Evolutionary conservation across 2,113 vertebrate genomes (phyloP), one percentile per base, ranked within the genome.

Genomic region (Pogonocichla stellata): DNA sequence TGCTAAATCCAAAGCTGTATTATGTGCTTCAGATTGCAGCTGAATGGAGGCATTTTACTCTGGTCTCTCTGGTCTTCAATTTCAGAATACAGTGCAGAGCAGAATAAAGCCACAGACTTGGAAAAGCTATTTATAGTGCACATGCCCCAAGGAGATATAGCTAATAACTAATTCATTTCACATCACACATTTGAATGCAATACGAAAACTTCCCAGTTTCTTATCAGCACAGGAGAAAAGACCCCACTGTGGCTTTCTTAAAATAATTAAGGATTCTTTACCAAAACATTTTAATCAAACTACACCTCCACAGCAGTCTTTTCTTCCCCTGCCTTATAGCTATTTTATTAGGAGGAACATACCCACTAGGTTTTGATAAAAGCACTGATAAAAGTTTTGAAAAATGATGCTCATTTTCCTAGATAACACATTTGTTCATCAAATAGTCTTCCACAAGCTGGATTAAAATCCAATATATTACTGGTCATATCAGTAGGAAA

Each of bases 151-250:
- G 75, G 92, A 93, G 79, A 83, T 78, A 90, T 0, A 74, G 64
- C 40, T 92, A 94, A 96, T 96, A 96, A 96, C 40, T 60, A 95
- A 95, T 94, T 97, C 94, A 94, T 94, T 95, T 90, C 71, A 80
- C 67, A 83, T 51, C 87, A 62, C 81, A 64, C 67, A 80, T 95
- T 61, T 70, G 51, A 96, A 97, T 70, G 85, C 74, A 80, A 54
- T 92, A 93, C 56, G 74, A 80, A 95, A 96, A 95, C 79, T 96
- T 91, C 51, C 54, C 43, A 51, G 71, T 86, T 95, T 78, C 85
- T 88, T 96, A 95, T 95, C 93, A 88, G 88, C 19, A 10, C 67
- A 78, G 47, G 62, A 96, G 67, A 88, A 95, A 90, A 88, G 79
- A 88, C 29, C 18, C 79, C 64, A 66, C 62, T 71, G 85, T 94